Base-by-base conservation (phyloP, 2,113 vertebrate genomes). In the Casuarius casuarius region DNA sequence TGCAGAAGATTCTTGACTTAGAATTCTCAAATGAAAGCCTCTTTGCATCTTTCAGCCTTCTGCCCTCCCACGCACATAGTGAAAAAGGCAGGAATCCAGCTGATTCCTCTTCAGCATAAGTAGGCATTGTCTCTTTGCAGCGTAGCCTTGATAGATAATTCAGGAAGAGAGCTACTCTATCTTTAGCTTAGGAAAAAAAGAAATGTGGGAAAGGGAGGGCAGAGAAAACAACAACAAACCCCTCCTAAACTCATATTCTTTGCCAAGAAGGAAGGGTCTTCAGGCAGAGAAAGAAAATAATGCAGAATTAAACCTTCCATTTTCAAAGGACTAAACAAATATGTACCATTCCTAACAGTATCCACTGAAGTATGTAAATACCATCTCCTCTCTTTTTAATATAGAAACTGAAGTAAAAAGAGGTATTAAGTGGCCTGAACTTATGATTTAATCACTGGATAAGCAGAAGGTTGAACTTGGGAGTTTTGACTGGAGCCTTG, bases 291-390 rank as follows among this genome's bases (percentile, higher is more conserved):
- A 86, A 71, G 20, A 51, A 91, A 85, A 59, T 14, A 49, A 35
- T 15, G 13, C 4, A 72, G n/a, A 89, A 72, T 48, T 7, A 61
- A 89, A 44, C 9, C 8, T 80, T 79, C 9, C 2, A 12, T 82
- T 87, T 95, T 83, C 33, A 62, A 95, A 80, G 26, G 26, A 8
- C 4, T 77, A 59, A 77, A 89, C 20, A 73, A 82, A 75, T 29
- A 74, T 1, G 11, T 74, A 35, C 3, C 2, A n/a, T 35, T 83
- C 15, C 8, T 46, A 90, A 16, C 7, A 22, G 40, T 35, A 77
- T 2, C 9, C 16, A 44, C 5, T 44, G 38, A 89, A 61, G 0
- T n/a, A 48, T 3, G 1, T 49, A 73, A 61, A 72, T 54, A 78
- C 12, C 4, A n/a, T 56, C 20, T 66, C 26, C 1, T n/a, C 59